These are phyloP conservation scores for Pelobates fuscus DNA, from an alignment of 2,113 vertebrate genomes.

Conservation along the genomic window DNA sequence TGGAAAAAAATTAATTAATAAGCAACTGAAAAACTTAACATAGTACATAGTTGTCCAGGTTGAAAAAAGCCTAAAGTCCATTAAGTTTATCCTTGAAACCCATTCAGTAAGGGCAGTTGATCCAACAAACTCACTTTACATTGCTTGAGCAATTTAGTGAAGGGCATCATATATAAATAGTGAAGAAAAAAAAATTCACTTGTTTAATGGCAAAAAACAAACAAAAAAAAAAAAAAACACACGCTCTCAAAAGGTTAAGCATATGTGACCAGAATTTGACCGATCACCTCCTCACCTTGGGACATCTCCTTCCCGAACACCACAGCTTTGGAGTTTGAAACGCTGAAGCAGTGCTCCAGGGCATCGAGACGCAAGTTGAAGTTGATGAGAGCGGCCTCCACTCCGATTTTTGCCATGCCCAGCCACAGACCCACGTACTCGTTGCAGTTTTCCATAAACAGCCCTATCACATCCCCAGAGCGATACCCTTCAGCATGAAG, in stretches of 20 bases:
- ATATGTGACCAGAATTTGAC: not conserved
- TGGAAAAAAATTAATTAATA: no score
- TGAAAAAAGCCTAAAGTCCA: no score
- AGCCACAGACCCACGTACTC: constrained; percentile 96
- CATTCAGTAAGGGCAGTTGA: no score
- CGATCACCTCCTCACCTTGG: constrained; percentile 74
- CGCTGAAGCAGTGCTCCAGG: constrained; percentile 87
- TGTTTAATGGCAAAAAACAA: no score
- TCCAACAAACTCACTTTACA: no score
- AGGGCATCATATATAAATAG: no score
- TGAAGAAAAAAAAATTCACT: no score
- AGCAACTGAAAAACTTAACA: no score
- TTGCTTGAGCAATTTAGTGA: no score
- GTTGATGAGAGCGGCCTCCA: constrained; percentile 93
- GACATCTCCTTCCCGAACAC: constrained; percentile 88
- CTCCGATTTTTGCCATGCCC: constrained; percentile 94
- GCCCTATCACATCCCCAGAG: constrained; percentile 83
- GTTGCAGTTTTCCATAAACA: constrained; percentile 96
- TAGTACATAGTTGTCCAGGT: no score
- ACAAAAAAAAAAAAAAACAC: no score
- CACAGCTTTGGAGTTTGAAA: constrained; percentile 86
- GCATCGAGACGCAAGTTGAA: constrained; percentile 91
- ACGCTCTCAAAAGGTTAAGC: not conserved
- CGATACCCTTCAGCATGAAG: constrained; percentile 78
- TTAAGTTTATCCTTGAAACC: no score